phyloP scores from a whole-genome alignment of 2,797 vertebrate genomes.

The Lates japonicus region DNA sequence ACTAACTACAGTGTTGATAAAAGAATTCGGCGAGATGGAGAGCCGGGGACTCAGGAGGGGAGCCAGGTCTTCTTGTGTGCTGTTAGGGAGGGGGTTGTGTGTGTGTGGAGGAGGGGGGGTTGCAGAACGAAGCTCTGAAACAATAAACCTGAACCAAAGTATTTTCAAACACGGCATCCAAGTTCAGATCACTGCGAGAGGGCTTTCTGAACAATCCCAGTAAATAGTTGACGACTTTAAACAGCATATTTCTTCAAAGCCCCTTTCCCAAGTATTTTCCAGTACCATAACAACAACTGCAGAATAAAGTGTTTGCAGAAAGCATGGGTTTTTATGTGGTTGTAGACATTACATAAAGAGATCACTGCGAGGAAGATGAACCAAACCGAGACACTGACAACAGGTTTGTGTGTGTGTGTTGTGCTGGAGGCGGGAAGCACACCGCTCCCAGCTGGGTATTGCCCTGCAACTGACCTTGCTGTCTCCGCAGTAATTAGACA shows the following conservation, averaged over 20 bases:
- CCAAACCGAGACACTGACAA: conserved; percentile 55
- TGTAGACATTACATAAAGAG: conserved; percentile 49
- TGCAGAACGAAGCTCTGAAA: conserved; percentile 54
- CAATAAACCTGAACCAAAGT: conserved; percentile 55
- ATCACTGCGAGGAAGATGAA: conserved; percentile 47
- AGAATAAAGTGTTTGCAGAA: conserved; percentile 24
- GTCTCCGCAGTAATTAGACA: conserved; percentile 91
- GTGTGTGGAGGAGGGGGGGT: neutral
- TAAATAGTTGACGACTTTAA: conserved; percentile 31
- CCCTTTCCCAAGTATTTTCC: conserved; percentile 8
- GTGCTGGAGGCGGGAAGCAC: conserved; percentile 81
- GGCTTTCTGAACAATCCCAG: conserved; percentile 27
- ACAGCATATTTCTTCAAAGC: conserved; percentile 30
- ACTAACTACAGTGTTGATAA: conserved; percentile 50
- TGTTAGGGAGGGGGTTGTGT: neutral
- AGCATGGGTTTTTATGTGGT: conserved; percentile 16
- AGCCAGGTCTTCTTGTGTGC: conserved; percentile 46
- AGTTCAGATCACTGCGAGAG: conserved; percentile 47
- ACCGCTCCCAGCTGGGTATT: conserved; percentile 90
- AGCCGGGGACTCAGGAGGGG: conserved; percentile 36
- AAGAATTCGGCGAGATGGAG: conserved; percentile 53
- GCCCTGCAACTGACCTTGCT: conserved; percentile 89
- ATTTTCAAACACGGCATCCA: conserved; percentile 46
- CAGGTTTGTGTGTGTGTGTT: conserved; percentile 74
- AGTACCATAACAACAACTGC: neutral